Base-by-base conservation (phyloP, 2,797 vertebrate genomes). In the Sphenopsis melanotis region DNA sequence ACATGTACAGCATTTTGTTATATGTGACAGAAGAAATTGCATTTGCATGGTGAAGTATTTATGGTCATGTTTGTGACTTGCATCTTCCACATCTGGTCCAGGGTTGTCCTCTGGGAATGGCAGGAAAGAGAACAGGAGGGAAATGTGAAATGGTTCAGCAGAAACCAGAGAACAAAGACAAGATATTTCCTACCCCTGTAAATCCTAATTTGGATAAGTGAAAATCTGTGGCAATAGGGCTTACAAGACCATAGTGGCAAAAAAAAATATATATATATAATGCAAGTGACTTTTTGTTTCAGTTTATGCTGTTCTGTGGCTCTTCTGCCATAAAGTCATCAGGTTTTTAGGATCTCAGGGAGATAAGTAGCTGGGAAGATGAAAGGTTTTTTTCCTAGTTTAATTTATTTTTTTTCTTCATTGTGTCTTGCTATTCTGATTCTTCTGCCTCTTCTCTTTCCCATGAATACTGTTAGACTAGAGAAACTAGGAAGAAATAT, bases 11-110 rank as follows among this genome's bases (percentile, higher is more conserved):
- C 3, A 0, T 92, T 93, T 78, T 94, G 81, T 95, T 85, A 70
- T 22, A 93, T 78, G 86, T 92, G 74, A 87, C 79, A 42, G 84
- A 90, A 96, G 91, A 82, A 83, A 91, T 95, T 91, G 57, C 64
- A 72, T 94, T 97, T 93, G 60, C 55, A 39, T 90, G 93, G 87
- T 95, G 87, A 91, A 97, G 82, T 96, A 96, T 97, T 97, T 97
- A 95, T 95, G 95, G 93, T 89, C 89, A 7, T 96, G 93, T 96
- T 80, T 96, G 95, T 59, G 90, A 91, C 89, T 97, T 75, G 76
- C 81, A 96, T 94, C 89, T 64, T 93, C 94, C 96, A 97, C 94
- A 96, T 97, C 94, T 97, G 96, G 95, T 95, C 90, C 63, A 24
- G 76, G 61, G 44, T 39, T 83, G 82, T 53, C 93, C 95, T 91